Base-by-base conservation (phyloP, 1,140 invertebrate species). In the Ips typographus region DNA sequence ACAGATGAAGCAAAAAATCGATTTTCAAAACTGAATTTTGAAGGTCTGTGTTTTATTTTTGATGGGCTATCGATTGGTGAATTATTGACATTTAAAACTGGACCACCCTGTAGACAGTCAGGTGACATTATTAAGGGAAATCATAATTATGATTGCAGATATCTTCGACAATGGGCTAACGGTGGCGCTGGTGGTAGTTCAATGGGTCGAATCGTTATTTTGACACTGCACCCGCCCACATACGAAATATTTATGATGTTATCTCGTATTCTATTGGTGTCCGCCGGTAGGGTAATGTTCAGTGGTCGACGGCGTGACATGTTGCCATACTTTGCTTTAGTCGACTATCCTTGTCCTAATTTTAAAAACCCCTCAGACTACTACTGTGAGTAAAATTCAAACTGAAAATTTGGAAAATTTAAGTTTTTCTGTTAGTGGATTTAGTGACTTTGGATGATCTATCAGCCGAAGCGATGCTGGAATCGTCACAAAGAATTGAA, bases 321-420 rank as follows among this genome's bases (percentile, higher is more conserved):
- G 90, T 86, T 96, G 74, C 89, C 92, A 71, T 97, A 98, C 83
- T 98, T 98, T 82, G 90, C 93, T 1, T 89, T 94, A 53, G 91
- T 96, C 37, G 94, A 96, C 72, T 98, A 95, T 83, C 94, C 95
- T 0, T 98, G 95, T 82, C 95, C 95, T 7, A 90, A 94, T 0
- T 97, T 93, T 78, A 98, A 98, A 81, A 98, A 98, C 80, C 95
- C 95, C 55, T 95, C 94, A 1, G 95, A 98, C 83, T 98, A 98
- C 80, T 98, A 97, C 79, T 84, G 95, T 96, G 82, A 89, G 90
- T 88, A 52, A 49, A 49, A 22, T 6, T 49, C 22, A 22, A 51
- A 60, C 8, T 38, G 4, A 22, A 56, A 57, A 70, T 43, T 51
- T 63, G 56, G 44, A 49, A 8, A 49, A 57, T 38, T 41, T 73